These are phyloP conservation scores for Salmo trutta DNA, from an alignment of 2,797 vertebrate species.

Conservation along the genomic window DNA sequence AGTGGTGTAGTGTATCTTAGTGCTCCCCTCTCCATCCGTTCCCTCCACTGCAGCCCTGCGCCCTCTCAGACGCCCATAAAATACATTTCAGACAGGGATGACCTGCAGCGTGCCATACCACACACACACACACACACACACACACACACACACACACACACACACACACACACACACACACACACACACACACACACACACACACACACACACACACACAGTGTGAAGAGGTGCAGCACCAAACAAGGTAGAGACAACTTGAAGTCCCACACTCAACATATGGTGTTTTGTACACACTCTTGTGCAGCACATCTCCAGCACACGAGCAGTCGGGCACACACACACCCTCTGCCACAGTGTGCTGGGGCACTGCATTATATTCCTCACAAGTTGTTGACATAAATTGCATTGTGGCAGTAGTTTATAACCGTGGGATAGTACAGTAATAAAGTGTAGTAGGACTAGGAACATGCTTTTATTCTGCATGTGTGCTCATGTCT, in stretches of 20 bases:
- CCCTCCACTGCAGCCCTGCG: conserved; percentile 63
- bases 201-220: not conserved
- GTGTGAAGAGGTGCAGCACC: conserved; percentile 32
- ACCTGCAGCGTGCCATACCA: conserved; percentile 58
- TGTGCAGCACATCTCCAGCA: conserved; percentile 24
- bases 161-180: not conserved
- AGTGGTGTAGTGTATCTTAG: conserved; percentile 13
- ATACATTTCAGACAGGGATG: conserved; percentile 59
- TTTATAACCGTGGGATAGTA: conserved; percentile 35
- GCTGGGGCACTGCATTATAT: conserved; percentile 43
- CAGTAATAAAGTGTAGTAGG: conserved; percentile 28
- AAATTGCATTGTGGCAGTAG: conserved; percentile 31
- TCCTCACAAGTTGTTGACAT: conserved; percentile 23
- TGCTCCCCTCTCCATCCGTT: conserved; percentile 45
- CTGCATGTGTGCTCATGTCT: not conserved
- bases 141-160: too few species aligned
- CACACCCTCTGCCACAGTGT: conserved; percentile 47
- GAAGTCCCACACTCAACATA: conserved; percentile 10
- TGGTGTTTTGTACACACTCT: not conserved
- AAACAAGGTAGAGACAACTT: conserved; percentile 47
- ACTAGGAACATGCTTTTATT: not conserved
- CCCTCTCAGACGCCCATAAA: conserved; percentile 69
- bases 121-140: not conserved
- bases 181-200: conserved; percentile 5
- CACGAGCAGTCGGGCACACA: conserved; percentile 14